Evolutionary conservation across 2,888 invertebrate species (phyloP), one percentile per base, ranked within the genome.

Genomic region (Folsomia candida): DNA sequence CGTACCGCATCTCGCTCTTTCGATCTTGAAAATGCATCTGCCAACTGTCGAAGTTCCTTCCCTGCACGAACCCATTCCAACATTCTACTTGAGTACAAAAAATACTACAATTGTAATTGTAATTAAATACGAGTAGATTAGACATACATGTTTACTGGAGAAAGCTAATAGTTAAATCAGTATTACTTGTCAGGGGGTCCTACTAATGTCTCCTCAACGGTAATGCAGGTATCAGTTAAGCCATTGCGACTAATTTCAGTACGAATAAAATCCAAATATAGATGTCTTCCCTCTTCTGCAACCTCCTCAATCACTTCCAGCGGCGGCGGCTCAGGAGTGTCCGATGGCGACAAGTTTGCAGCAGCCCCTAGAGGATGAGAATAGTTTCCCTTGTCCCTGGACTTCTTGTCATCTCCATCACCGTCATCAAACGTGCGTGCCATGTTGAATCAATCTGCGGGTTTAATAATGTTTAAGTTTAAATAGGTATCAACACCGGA

Each of bases 1-100:
- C 86, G 85, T 1, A 87, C 83, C 65, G 85, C 82, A 1, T 85
- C 84, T 20, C 85, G 82, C 9, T 87, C 87, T 68, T 86, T 85
- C 0, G 87, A 85, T 64, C 83, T 83, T 2, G 86, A 81, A 77
- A 87, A 87, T 76, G 83, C 83, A 51, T 82, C 82, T 0, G 86
- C 85, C 2, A 86, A 85, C 1, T 85, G 82, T 70, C 86, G 84
- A 14, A 87, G 74, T 0, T 86, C 79, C 68, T 85, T 71, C 67
- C 84, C 84, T 59, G 86, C 85, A 58, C 73, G 29, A 18, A 73
- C 73, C 78, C 78, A 78, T 63, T 76, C 72, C 47, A 74, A 62
- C n/a, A 67, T 54, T 64, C 70, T 70, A 62, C 27, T 14, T 69
- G 37, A 54, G 18, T n/a, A 58, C 28, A 25, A 67, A 2, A 1